These are phyloP conservation scores for Acipenser transmontanus DNA, from an alignment of 2,797 vertebrate genomes.

Conservation along the genomic window DNA sequence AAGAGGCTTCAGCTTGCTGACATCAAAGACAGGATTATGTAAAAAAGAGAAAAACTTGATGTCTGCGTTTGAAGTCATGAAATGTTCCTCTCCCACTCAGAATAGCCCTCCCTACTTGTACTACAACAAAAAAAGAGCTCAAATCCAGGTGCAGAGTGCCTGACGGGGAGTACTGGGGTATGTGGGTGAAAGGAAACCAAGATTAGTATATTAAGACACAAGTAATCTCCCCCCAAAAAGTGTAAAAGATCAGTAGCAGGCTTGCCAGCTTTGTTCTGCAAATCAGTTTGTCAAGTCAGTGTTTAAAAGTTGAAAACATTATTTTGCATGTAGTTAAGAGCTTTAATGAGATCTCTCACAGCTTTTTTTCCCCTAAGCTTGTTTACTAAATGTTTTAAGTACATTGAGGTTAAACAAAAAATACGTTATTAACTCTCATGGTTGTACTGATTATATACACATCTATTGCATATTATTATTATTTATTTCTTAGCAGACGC, in stretches of 20 bases:
- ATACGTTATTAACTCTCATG: neutral
- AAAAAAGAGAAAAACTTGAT: conserved; percentile 79
- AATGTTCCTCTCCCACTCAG: conserved; percentile 56
- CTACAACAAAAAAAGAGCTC: conserved; percentile 46
- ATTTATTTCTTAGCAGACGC: too few species aligned
- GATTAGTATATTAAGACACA: conserved; percentile 25
- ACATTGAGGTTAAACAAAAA: conserved; percentile 15
- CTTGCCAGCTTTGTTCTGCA: conserved; percentile 39
- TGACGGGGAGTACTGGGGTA: conserved; percentile 20
- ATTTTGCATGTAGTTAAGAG: conserved; percentile 28
- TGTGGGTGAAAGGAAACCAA: conserved; percentile 28
- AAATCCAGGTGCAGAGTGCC: conserved; percentile 51
- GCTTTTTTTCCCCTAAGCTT: conserved; percentile 25
- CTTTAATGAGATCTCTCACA: conserved; percentile 46
- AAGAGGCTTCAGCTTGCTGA: conserved; percentile 69
- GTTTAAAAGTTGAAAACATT: conserved; percentile 32
- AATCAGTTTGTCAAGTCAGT: conserved; percentile 45
- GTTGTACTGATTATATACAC: too few species aligned
- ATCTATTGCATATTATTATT: too few species aligned
- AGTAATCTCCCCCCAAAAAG: conserved; percentile 38
- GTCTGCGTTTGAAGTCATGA: conserved; percentile 84
- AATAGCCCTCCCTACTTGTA: conserved; percentile 39
- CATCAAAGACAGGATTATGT: conserved; percentile 91
- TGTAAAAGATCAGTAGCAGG: conserved; percentile 40
- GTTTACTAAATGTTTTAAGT: neutral